Evolutionary conservation across 2,888 invertebrate species (phyloP), one percentile per base, ranked within the genome.

Genomic region (Herminia tarsipennalis): DNA sequence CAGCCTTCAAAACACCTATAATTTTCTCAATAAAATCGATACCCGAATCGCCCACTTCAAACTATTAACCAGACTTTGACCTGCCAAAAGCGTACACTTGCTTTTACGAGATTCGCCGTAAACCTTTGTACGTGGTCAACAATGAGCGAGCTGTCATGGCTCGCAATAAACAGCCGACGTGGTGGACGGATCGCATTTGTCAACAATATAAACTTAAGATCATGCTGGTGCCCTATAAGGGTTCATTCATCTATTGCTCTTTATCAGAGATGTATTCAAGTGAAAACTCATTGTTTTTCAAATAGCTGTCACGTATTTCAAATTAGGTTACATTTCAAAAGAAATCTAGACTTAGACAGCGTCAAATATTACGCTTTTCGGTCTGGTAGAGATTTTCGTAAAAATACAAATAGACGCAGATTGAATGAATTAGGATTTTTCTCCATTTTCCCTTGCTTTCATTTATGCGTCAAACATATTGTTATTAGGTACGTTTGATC

Each of bases 91-190:
- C 54, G 66, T 73, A 73, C 67, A 69, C 70, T 78, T 73, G 74
- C 73, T 81, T 81, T 84, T 85, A 86, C 72, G 80, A 75, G 54
- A 49, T 55, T 59, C 59, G 72, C 68, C 68, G 72, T 85, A 83
- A 86, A 86, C 80, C 79, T 79, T 81, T 76, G 74, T 75, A 73
- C 74, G 62, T 67, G 68, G 70, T 75, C 67, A 74, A 78, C 76
- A 80, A 82, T 79, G 76, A 77, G 75, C 69, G 68, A 59, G 66
- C 70, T 73, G 74, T 73, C 76, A 72, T 61, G 69, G 61, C 62
- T 59, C 56, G 68, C 75, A 71, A 76, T 85, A 83, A 86, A 86
- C 78, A 72, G 73, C 62, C 61, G 62, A 73, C 70, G 70, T 69
- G 68, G 48, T 70, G 58, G 68, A 61, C 66, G 66, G 67, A 63